Evolutionary conservation across 2,113 vertebrate genomes (phyloP).

Genomic region (Oryctolagus cuniculus): mOryCun1.1 NC_091441.1:59550001-59550500

Average conservation of each 20-base stretch:
- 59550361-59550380: not conserved
- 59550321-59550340: not conserved
- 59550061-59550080: too few relatives aligned
- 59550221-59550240: not conserved
- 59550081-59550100: too few relatives aligned
- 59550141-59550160: too few relatives aligned
- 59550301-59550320: not conserved
- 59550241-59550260: not conserved
- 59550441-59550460: not conserved
- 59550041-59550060: too few relatives aligned
- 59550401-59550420: not conserved
- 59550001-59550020: too few relatives aligned
- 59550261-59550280: not conserved
- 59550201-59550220: not conserved
- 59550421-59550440: not conserved
- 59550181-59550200: too few relatives aligned
- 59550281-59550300: not conserved
- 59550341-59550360: not conserved
- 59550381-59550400: not conserved
- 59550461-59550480: not conserved
- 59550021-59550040: too few relatives aligned
- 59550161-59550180: too few relatives aligned
- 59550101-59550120: too few relatives aligned
- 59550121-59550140: too few relatives aligned
- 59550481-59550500: not conserved